Base-by-base conservation (phyloP, 30 jellyfish, hydroid and myxozoan genomes). In the Sanderia malayensis region DNA sequence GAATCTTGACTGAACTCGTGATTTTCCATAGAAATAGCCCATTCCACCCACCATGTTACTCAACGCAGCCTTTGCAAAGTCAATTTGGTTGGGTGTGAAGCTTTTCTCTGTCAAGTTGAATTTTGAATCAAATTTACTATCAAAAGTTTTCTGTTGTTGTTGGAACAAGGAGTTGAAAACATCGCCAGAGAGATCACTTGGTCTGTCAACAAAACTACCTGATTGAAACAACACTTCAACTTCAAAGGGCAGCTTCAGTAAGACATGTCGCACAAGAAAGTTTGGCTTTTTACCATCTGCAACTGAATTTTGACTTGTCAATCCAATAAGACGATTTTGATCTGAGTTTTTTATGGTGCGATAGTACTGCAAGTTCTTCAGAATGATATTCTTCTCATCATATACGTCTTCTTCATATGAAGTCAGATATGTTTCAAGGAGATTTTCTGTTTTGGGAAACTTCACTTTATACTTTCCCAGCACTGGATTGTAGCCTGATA, bases 21-120 rank as follows among this genome's bases (percentile, higher is more conserved):
- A 90, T 2, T 44, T 70, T 10, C 98, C 98, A 61, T 76, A 73
- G 46, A 90, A 84, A 66, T 90, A 90, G 27, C 96, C 95, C 46
- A 90, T 83, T 2, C 98, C 98, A 30, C 98, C 98, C 46, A 90
- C 86, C 95, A 83, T 76, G 49, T 90, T 90, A 47, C 98, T 90
- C 79, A 90, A 27, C 21, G 98, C 95, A 22, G 98, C 98, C 58
- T 80, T 71, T 22, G 98, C 98, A 74, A 90, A 83, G 27, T 44
- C 70, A 30, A 77, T 58, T 58, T 90, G 81, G 31, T 76, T 87
- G n/a, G 13, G 10, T 17, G 93, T 24, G 63, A 68, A 83, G 27
- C 61, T 84, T 53, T 90, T 90, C 70, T 79, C 77, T 1, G 68
- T 55, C 76, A 90, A 58, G 22, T 73, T 61, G 59, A 90, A 83